Base-by-base conservation (phyloP, 2,888 invertebrate genomes). In the Trichopoda pennipes region DNA sequence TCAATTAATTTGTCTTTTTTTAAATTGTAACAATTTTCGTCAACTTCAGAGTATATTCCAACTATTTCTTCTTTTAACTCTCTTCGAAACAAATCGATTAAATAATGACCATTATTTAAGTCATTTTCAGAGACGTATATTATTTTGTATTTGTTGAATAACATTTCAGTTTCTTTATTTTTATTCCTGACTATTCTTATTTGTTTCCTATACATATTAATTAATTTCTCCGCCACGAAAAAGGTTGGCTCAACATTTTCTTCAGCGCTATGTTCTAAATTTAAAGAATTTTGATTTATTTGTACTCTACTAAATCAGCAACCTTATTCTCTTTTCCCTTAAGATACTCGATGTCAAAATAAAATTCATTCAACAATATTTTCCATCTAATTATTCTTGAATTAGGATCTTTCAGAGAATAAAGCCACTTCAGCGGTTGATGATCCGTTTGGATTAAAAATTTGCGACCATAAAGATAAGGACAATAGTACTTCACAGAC, bases 301-400 rank as follows among this genome's bases (percentile, higher is more conserved):
- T n/a, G n/a, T n/a, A n/a, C n/a, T n/a, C 32, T 63, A 61, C 73
- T 76, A 73, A 68, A n/a, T 74, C 80, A 23, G 73, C 74, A 2
- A 74, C 68, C 10, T 56, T 61, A 51, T 80, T 80, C 9, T 81
- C 70, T n/a, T 75, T 74, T 8, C 60, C 70, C 14, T 69, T 74
- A n/a, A n/a, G n/a, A n/a, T n/a, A n/a, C n/a, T n/a, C n/a, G n/a
- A 38, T 38, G 38, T 38, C 12, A 38, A 60, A 38, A 38, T n/a
- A 60, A 38, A 38, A 42, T 38, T 38, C 38, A 60, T 60, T 38
- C 12, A 58, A 35, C 17, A 58, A 35, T n/a, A n/a, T n/a, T n/a
- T n/a, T n/a, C n/a, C n/a, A n/a, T n/a, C n/a, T n/a, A n/a, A n/a
- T 35, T 35, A 6, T 35, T 35, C 35, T 35, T 35, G 8, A 35